Percentiles rank a stretch among this genome's conserved stretches.
Evolutionary conservation across 1,140 invertebrate species (phyloP).

Genomic region (Drosophila takahashii): DNA sequence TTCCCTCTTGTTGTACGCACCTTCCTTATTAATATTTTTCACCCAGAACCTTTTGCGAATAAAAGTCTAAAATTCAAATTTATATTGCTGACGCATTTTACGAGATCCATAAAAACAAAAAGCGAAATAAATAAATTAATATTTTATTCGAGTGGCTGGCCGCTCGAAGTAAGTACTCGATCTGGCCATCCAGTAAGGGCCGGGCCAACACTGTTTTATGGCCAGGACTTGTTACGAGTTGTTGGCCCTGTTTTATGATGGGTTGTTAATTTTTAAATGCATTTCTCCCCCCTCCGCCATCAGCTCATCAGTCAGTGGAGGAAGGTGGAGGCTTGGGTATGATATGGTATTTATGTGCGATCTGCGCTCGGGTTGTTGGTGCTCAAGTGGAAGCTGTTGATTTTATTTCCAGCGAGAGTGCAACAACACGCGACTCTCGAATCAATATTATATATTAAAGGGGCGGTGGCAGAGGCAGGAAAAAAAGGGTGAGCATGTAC

Average conservation of each 20-base stretch:
- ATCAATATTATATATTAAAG: conserved; percentile 50
- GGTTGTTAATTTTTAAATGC: conserved; percentile 68
- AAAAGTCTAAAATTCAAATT: conserved; percentile 60
- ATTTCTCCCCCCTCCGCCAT: conserved; percentile 2
- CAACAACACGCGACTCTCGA: conserved; percentile 37
- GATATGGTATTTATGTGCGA: conserved; percentile 40
- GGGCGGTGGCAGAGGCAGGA: neutral
- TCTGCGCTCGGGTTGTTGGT: conserved; percentile 5
- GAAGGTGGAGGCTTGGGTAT: too few species aligned
- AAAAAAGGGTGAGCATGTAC: conserved; percentile 28
- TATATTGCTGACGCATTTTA: conserved; percentile 61
- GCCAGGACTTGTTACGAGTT: conserved; percentile 31
- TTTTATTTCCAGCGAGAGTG: conserved; percentile 36
- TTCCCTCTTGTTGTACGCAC: too few species aligned
- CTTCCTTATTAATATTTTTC: neutral
- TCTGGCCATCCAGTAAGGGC: neutral
- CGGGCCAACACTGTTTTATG: conserved; percentile 63
- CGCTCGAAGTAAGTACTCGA: neutral
- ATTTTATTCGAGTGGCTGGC: conserved; percentile 56
- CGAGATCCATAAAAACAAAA: conserved; percentile 51
- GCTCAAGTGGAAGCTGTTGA: conserved; percentile 47
- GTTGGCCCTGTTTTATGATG: conserved; percentile 44
- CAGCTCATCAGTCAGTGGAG: neutral
- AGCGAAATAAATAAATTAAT: conserved; percentile 67
- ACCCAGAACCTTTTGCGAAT: conserved; percentile 1